Conservation (phyloP, 1,140 invertebrate species). For the Trachymyrmex septentrionalis region DNA sequence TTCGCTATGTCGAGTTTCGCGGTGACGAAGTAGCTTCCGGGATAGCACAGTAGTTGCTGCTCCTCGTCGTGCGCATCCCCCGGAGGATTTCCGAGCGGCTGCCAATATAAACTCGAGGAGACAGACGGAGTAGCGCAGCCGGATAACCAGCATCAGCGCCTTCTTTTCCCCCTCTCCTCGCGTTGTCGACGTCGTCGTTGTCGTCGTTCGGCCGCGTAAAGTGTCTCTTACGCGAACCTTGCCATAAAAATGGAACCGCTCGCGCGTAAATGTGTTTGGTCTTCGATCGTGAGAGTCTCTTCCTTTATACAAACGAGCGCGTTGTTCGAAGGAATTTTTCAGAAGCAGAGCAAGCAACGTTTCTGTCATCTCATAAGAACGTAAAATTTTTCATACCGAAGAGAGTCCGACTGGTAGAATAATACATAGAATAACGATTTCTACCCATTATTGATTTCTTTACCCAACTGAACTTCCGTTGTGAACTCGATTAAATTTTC, state of each 20-base stretch:
- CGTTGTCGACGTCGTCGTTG: slow-evolving; percentile 22
- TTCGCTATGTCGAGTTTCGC: slow-evolving; percentile 11
- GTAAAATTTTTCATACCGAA: slow-evolving; percentile 9
- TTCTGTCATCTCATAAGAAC: neutral
- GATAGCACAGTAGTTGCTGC: slow-evolving; percentile 9
- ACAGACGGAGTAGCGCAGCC: slow-evolving; percentile 21
- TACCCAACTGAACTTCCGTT: neutral
- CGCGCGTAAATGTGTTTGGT: slow-evolving; percentile 52
- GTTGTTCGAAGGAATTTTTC: slow-evolving; percentile 35
- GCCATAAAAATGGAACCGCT: slow-evolving; percentile 54
- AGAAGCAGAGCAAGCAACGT: slow-evolving; percentile 10
- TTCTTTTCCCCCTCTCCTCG: neutral
- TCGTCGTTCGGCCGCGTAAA: slow-evolving; percentile 41
- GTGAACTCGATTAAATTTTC: slow-evolving; percentile 5
- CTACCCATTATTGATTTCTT: slow-evolving; percentile 4
- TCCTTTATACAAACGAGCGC: slow-evolving; percentile 33
- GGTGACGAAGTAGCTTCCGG: slow-evolving; percentile 66
- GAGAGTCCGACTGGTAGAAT: neutral
- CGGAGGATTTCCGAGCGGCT: slow-evolving; percentile 52
- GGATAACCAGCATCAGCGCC: slow-evolving; percentile 45
- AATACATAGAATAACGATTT: neutral
- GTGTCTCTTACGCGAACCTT: slow-evolving; percentile 42
- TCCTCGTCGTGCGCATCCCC: slow-evolving; percentile 39
- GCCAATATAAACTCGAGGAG: slow-evolving; percentile 59
- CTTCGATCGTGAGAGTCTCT: slow-evolving; percentile 30